Evolutionary conservation across 2,797 vertebrate species (phyloP), one percentile per base, ranked within the genome.

Genomic region (Neostethus bicornis): DNA sequence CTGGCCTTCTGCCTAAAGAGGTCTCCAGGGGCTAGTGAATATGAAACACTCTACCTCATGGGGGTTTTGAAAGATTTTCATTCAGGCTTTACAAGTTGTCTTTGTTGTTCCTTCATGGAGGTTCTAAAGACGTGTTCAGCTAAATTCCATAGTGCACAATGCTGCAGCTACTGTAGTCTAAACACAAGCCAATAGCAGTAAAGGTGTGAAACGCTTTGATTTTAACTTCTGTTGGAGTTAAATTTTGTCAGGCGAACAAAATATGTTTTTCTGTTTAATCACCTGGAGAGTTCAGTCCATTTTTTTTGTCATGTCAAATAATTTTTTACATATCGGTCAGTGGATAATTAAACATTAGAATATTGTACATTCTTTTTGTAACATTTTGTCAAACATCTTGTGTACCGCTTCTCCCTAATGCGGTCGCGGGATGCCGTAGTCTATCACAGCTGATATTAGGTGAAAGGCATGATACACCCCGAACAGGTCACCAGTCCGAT

Each of bases 1-100:
- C 59, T 88, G 86, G 87, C 83, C 54, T n/a, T 3, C 14, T 51
- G 85, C 85, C 81, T 62, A 17, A 81, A 74, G 61, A 54, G 75
- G 72, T 70, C 75, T 84, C 65, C 51, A 7, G 76, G 79, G 77
- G 35, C 61, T 62, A 47, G 64, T 75, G 72, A 73, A 61, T 42
- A 26, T 69, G 66, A 73, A 79, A 78, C 28, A 23, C 44, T 61
- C 61, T 19, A 50, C 55, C 59, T 73, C 38, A 11, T 28, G 48
- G 60, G 19, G 45, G 32, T 12, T n/a, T 61, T 80, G 75, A 81
- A 61, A 47, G 46, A 62, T 58, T 51, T 51, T 52, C 51, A 54
- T 65, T 70, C 52, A 72, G 41, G 49, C 24, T 53, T 60, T 51
- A 41, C 23, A 20, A 69, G 53, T 69, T 47, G 50, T 44, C 34